These are phyloP conservation scores for Macrotis lagotis DNA, from an alignment of 2,113 vertebrate species.

Conservation along the genomic window DNA sequence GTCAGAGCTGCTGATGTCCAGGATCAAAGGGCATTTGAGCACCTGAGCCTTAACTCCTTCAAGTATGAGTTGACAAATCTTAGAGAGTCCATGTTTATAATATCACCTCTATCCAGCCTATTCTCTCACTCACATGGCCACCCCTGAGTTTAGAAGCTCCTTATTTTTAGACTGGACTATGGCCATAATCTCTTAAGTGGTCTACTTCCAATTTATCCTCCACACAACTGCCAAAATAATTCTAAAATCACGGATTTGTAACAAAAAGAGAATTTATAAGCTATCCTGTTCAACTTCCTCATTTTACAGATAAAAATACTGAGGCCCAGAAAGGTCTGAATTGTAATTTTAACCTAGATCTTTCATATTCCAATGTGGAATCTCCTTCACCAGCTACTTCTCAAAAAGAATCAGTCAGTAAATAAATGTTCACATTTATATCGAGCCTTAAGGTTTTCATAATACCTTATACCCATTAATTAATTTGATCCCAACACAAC, in stretches of 20 bases:
- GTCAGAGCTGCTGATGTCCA: constrained; percentile 2
- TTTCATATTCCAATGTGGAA: background rate
- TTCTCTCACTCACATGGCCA: background rate
- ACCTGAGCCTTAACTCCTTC: constrained; percentile 6
- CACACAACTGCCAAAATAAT: background rate
- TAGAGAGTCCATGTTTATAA: background rate
- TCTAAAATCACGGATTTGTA: background rate
- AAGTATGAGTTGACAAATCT: background rate
- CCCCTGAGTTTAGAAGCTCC: background rate
- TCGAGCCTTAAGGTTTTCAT: background rate
- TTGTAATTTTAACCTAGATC: background rate
- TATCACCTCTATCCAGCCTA: background rate
- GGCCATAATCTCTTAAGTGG: background rate
- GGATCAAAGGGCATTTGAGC: constrained; percentile 11
- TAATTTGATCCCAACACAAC: background rate
- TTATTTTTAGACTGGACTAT: background rate
- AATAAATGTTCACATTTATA: background rate
- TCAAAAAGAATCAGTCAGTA: background rate
- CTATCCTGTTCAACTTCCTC: background rate
- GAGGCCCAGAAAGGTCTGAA: background rate
- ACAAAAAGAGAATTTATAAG: background rate
- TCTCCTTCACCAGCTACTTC: background rate
- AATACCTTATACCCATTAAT: background rate
- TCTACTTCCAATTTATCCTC: background rate
- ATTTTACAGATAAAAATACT: background rate